These are phyloP conservation scores for Calliphora vicina DNA, from an alignment of 1,140 invertebrate genomes.

Conservation along the genomic window DNA sequence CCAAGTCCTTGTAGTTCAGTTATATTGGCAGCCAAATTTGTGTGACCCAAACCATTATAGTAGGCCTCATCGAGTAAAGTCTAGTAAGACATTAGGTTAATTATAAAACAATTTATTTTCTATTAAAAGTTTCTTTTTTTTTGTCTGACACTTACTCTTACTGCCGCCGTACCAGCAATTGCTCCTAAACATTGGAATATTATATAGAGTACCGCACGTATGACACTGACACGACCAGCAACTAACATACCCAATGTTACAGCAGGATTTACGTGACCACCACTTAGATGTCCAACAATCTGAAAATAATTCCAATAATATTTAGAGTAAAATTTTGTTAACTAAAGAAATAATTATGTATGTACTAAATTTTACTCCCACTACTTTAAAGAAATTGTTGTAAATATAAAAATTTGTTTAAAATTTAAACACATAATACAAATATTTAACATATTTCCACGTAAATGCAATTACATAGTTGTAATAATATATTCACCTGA, in stretches of 20 bases:
- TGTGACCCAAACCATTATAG: slow-evolving; percentile 71
- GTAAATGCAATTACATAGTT: not conserved
- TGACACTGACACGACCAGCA: slow-evolving; percentile 78
- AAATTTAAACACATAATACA: too few species aligned
- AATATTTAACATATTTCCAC: not conserved
- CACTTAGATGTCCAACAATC: slow-evolving; percentile 87
- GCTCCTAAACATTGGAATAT: slow-evolving; percentile 85
- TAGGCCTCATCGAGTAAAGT: slow-evolving; percentile 71
- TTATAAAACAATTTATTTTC: not conserved
- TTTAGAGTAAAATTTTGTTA: not conserved
- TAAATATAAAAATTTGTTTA: too few species aligned
- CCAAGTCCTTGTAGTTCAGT: slow-evolving; percentile 81
- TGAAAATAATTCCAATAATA: slow-evolving; percentile 51
- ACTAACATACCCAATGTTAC: slow-evolving; percentile 83
- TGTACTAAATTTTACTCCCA: too few species aligned
- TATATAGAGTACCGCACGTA: slow-evolving; percentile 81
- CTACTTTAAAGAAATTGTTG: too few species aligned
- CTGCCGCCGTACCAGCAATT: slow-evolving; percentile 79
- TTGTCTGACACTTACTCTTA: slow-evolving; percentile 61
- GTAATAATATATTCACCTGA: too few species aligned
- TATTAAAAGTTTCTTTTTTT: not conserved
- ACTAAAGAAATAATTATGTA: too few species aligned
- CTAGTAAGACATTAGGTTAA: slow-evolving; percentile 52
- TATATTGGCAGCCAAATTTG: slow-evolving; percentile 68
- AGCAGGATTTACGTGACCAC: slow-evolving; percentile 91